These are phyloP conservation scores for Drosophila mimetica DNA, from an alignment of 2,888 invertebrate species.

Conservation along the genomic window DNA sequence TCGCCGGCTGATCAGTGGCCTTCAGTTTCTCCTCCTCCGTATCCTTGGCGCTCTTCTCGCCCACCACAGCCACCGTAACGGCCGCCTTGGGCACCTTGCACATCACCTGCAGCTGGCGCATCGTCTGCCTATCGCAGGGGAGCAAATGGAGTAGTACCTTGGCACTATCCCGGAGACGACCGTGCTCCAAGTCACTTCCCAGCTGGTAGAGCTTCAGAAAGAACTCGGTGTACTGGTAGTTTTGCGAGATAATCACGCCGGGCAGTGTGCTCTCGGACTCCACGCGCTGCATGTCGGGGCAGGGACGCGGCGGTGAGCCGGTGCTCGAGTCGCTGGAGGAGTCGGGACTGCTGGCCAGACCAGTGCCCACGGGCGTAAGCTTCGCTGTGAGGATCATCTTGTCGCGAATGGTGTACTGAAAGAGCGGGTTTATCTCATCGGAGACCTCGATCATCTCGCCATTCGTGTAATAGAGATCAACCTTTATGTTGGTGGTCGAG, in stretches of 20 bases:
- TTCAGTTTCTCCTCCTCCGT: slow-evolving; percentile 49
- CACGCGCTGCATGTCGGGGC: slow-evolving; percentile 89
- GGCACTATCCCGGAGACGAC: slow-evolving; percentile 91
- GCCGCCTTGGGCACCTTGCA: slow-evolving; percentile 75
- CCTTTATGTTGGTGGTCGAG: slow-evolving; percentile 90
- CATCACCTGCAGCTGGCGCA: slow-evolving; percentile 83
- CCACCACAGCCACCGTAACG: slow-evolving; percentile 14
- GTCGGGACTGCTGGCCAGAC: slow-evolving; percentile 92
- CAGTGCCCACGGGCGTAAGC: slow-evolving; percentile 89
- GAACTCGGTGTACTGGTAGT: slow-evolving; percentile 91
- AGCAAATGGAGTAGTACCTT: slow-evolving; percentile 82
- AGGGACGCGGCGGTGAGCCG: slow-evolving; percentile 94
- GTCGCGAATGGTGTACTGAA: slow-evolving; percentile 89
- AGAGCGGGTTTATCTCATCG: slow-evolving; percentile 94
- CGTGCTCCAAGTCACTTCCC: slow-evolving; percentile 92
- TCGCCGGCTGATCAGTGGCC: slow-evolving; percentile 44
- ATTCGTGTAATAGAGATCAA: slow-evolving; percentile 93
- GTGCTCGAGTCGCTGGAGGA: slow-evolving; percentile 97
- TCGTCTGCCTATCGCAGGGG: slow-evolving; percentile 85
- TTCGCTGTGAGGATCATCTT: slow-evolving; percentile 93
- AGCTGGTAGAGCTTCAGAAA: slow-evolving; percentile 94
- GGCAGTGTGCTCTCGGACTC: slow-evolving; percentile 96
- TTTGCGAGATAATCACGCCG: slow-evolving; percentile 95
- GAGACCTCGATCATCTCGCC: slow-evolving; percentile 94
- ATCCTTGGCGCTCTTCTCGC: slow-evolving; percentile 43